Evolutionary conservation across 2,113 vertebrate species (phyloP), one percentile per base, ranked within the genome.

Genomic region (Leucopsar rothschildi): DNA sequence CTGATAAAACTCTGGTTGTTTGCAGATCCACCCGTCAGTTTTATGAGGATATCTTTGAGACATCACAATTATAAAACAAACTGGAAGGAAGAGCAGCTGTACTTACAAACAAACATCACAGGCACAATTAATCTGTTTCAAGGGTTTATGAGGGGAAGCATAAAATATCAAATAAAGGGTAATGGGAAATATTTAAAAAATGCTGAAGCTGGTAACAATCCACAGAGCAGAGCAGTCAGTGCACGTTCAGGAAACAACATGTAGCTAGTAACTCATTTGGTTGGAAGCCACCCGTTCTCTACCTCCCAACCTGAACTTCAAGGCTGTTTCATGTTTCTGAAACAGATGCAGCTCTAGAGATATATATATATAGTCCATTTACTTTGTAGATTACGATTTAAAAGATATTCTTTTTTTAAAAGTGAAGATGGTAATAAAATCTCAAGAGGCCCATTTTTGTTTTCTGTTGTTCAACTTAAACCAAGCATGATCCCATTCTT

Each of bases 91-190:
- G 97, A 98, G 97, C 98, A 98, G 98, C 98, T 98, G 98, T 96
- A 95, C 98, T 97, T 97, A 95, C 89, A 98, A 98, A 98, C 96
- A 98, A 98, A 98, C 98, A 98, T 98, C 98, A 97, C 94, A 92
- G 97, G 96, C 96, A 95, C 97, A 97, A 98, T 98, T 98, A 98
- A 98, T 98, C 97, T 97, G 97, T 92, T 98, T 97, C 97, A 97
- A 96, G 97, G 85, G 97, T 98, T 98, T 98, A 98, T 97, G 98
- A 98, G 98, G 97, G 98, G 98, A 98, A 98, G 71, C 98, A 98
- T 98, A 98, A 98, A 98, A 98, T 98, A 98, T 98, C 98, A 98
- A 98, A 98, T 98, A 98, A 98, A 98, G 96, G 98, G 97, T 98
- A 98, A 98, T 97, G 97, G 97, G 97, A 98, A 98, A 93, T 98